Base-by-base conservation (phyloP, 2,797 vertebrate species). In the Podargus strigoides region DNA sequence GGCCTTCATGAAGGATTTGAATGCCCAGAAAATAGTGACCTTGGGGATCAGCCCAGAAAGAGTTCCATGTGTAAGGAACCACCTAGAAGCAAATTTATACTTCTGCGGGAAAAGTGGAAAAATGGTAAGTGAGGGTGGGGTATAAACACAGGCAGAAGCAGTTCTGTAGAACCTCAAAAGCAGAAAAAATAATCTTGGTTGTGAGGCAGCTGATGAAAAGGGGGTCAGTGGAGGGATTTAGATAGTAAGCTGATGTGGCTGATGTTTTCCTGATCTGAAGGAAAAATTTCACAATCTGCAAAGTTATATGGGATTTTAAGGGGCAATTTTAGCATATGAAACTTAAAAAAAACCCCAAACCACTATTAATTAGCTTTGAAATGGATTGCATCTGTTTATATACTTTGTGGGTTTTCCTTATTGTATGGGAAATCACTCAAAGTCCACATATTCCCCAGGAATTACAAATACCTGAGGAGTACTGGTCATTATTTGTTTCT, bases 81-180 rank as follows among this genome's bases (percentile, higher is more conserved):
- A 76, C 34, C 77, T 89, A 89, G 90, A 89, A 87, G 59, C 59
- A 94, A 77, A 67, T 91, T 91, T 63, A 86, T 86, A 91, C 42
- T 91, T n/a, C 83, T 93, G 50, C 12, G n/a, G 62, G 74, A 89
- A 49, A 93, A 90, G 60, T 73, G 83, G 66, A 76, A 69, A 50
- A 95, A 76, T 82, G 63, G 39, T 81, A 75, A 88, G 68, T 84
- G 88, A 86, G 39, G 55, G 3, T 62, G 42, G 44, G n/a, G 70
- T 39, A 46, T 72, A 70, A 87, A 73, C 26, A 37, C 26, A 67
- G 77, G 42, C 66, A 89, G 73, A 64, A 84, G 36, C 47, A 37
- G 26, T 84, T 85, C 60, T 68, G 3, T 46, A 56, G 79, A 80
- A n/a, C 37, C 60, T 92, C 28, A 37, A 46, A 68, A 70, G 53